A percentile compares a stretch with the other conserved stretches of the same genome.
Evolutionary conservation across 2,797 vertebrate species (phyloP).

Genomic region (Fistularia commersonii): DNA sequence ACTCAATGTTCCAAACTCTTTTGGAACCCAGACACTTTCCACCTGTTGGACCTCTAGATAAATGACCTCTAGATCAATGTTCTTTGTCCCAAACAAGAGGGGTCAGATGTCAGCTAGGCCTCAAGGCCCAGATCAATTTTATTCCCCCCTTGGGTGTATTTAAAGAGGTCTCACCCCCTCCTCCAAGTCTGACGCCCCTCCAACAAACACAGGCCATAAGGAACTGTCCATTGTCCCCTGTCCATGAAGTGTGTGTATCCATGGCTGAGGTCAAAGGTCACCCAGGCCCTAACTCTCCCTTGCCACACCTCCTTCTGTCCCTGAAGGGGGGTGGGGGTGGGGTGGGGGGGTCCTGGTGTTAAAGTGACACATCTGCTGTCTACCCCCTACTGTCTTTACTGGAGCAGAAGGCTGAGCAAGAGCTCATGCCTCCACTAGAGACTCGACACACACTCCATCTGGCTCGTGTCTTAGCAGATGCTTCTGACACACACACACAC

Average conservation of each 20-base stretch:
- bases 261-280: slow-evolving; percentile 45
- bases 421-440: slow-evolving; percentile 67
- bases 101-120: no score
- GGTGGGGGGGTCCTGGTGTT: slow-evolving; percentile 25
- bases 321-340: background rate
- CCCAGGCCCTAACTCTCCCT: slow-evolving; percentile 14
- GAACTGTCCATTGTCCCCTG: background rate
- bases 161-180: no score
- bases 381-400: slow-evolving; percentile 21
- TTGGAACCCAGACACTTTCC: no score
- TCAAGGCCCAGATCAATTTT: no score
- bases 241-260: slow-evolving; percentile 28
- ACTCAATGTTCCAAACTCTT: no score
- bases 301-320: slow-evolving; percentile 38
- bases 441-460: slow-evolving; percentile 73
- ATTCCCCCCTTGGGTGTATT: no score
- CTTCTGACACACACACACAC: slow-evolving; percentile 38
- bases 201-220: background rate
- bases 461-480: slow-evolving; percentile 73
- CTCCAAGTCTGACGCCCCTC: no score
- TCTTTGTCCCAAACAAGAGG: no score
- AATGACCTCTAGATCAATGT: no score
- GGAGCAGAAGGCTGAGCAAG: slow-evolving; percentile 56
- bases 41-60: no score
- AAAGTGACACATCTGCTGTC: slow-evolving; percentile 59